A percentile compares a stretch with the other conserved stretches of the same genome.
Evolutionary conservation across 2,888 invertebrate species (phyloP).

Genomic region (Yponomeuta cagnagella): DNA sequence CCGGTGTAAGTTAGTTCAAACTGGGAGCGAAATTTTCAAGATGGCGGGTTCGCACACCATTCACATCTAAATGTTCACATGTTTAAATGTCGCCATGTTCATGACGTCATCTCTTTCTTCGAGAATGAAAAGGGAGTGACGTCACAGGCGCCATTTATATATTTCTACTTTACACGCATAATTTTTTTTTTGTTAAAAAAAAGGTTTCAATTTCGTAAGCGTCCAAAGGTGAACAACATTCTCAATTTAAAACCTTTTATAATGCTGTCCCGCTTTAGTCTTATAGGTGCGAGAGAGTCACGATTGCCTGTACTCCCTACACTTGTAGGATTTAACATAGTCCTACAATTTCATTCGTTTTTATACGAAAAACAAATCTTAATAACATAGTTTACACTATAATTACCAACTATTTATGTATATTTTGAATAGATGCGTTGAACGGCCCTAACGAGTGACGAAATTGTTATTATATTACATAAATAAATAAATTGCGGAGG

Average conservation of each 20-base stretch:
- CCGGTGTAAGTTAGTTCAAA: background rate
- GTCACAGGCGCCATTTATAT: too few relatives aligned
- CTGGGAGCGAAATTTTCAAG: too few relatives aligned
- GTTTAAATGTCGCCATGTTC: too few relatives aligned
- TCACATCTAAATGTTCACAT: too few relatives aligned
- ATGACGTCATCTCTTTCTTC: too few relatives aligned
- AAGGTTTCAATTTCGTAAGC: too few relatives aligned
- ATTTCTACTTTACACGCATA: too few relatives aligned
- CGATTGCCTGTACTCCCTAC: background rate
- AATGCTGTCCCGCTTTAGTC: background rate
- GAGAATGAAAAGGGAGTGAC: too few relatives aligned
- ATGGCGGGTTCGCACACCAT: too few relatives aligned
- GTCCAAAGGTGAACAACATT: background rate
- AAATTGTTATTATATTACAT: slow-evolving; percentile 32
- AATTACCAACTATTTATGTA: slow-evolving; percentile 54
- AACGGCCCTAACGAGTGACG: slow-evolving; percentile 62
- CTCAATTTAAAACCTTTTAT: background rate
- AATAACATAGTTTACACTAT: slow-evolving; percentile 46
- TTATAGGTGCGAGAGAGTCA: slow-evolving; percentile 1
- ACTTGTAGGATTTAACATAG: background rate
- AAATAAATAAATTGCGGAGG: slow-evolving; percentile 63
- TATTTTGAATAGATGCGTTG: slow-evolving; percentile 61
- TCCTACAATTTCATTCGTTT: background rate
- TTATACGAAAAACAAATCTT: slow-evolving; percentile 50
- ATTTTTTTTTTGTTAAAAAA: too few relatives aligned